Percentiles rank a stretch among this genome's conserved stretches.
Conservation (phyloP, 2,888 invertebrate species). For the Nebria salina region DNA sequence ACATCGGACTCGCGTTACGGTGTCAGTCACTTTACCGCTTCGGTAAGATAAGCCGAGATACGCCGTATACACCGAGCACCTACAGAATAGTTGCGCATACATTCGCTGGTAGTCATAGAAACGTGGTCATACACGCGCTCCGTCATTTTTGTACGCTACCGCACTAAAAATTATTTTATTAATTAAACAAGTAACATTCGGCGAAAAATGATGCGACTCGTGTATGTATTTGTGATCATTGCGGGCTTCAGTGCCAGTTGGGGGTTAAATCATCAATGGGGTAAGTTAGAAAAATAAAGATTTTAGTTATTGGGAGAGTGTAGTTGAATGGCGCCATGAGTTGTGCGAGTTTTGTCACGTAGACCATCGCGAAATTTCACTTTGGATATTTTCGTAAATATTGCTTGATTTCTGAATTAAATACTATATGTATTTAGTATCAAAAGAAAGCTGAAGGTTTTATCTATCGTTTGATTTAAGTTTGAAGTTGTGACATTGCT, state of each 20-base stretch:
- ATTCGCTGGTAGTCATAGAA: conserved; percentile 1
- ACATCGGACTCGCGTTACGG: background rate
- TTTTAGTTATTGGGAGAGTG: conserved; percentile 19
- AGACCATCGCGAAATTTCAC: conserved; percentile 60
- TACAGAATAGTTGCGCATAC: background rate
- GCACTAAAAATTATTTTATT: background rate
- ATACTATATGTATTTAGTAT: conserved; percentile 16
- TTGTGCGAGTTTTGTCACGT: conserved; percentile 65
- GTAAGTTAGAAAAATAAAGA: conserved; percentile 52
- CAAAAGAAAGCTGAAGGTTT: conserved; percentile 23
- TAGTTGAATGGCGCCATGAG: conserved; percentile 60
- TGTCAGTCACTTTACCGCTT: background rate
- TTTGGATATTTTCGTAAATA: background rate
- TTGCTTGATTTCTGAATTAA: conserved; percentile 36
- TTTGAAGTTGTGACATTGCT: conserved; percentile 20
- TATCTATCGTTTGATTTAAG: background rate
- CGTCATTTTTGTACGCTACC: background rate
- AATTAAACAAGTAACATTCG: background rate
- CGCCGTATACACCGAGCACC: background rate
- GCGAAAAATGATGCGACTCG: conserved; percentile 55
- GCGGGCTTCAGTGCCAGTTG: conserved; percentile 49
- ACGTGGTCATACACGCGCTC: conserved; percentile 1
- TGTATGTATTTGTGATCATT: conserved; percentile 53
- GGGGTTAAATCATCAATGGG: conserved; percentile 55
- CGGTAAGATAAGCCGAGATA: background rate